Evolutionary conservation across 2,888 invertebrate genomes (phyloP).

Genomic region (Pemphredon lugubris): DNA sequence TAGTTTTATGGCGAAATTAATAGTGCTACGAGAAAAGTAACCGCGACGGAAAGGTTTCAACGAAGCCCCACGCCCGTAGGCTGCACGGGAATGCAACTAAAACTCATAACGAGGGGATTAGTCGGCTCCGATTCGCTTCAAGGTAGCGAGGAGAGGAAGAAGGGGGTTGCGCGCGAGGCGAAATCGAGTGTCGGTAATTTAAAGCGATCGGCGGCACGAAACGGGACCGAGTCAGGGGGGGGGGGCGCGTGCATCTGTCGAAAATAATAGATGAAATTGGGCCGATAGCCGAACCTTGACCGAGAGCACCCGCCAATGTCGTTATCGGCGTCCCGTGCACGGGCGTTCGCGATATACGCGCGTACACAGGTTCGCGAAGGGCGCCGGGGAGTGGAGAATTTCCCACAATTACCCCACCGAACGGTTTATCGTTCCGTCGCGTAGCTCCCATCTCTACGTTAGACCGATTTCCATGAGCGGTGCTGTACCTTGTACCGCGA

Average conservation of each 20-base stretch:
- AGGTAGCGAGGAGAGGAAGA: too few species aligned
- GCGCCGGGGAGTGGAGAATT: slow-evolving; percentile 57
- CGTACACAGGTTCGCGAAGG: slow-evolving; percentile 26
- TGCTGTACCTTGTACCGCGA: too few species aligned
- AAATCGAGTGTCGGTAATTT: slow-evolving; percentile 18
- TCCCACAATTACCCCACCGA: slow-evolving; percentile 72
- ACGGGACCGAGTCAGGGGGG: slow-evolving; percentile 41
- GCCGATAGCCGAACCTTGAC: slow-evolving; percentile 66
- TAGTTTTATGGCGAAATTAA: too few species aligned
- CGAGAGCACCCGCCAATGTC: slow-evolving; percentile 52
- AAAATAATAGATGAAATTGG: slow-evolving; percentile 45
- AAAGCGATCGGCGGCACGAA: slow-evolving; percentile 37
- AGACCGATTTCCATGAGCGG: slow-evolving; percentile 3
- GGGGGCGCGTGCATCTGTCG: slow-evolving; percentile 28
- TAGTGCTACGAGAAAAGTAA: neutral
- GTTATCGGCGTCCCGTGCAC: slow-evolving; percentile 24
- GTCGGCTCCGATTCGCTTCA: slow-evolving; percentile 19
- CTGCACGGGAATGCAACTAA: slow-evolving; percentile 12
- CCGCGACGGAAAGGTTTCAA: slow-evolving; percentile 4
- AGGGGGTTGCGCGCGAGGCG: too few species aligned
- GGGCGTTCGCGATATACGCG: slow-evolving; percentile 8
- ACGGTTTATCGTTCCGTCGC: slow-evolving; percentile 47
- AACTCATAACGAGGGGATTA: slow-evolving; percentile 4
- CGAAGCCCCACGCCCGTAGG: slow-evolving; percentile 35
- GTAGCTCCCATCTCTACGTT: slow-evolving; percentile 36